These are phyloP conservation scores for Pachyseris speciosa DNA, from an alignment of 64 coral and sea anemone species.

Conservation along the genomic window DNA sequence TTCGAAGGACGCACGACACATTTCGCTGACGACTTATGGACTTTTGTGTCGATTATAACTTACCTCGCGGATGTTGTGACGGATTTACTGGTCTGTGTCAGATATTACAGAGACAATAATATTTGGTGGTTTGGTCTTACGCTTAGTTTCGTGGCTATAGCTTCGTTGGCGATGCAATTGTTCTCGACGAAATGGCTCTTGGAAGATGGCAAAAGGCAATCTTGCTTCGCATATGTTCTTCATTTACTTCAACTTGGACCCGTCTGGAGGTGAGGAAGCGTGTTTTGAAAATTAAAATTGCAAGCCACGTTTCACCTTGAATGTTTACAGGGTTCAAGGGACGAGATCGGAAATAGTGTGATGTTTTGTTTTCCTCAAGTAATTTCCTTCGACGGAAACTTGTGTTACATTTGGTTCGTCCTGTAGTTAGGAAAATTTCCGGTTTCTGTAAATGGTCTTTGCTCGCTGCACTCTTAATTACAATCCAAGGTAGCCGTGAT, in stretches of 20 bases:
- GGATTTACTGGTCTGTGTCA: conserved; percentile 44
- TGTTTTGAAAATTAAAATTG: neutral
- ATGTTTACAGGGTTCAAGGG: neutral
- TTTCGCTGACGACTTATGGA: conserved; percentile 21
- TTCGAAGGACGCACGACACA: conserved; percentile 40
- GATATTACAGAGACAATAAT: conserved; percentile 38
- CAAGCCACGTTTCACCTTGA: neutral
- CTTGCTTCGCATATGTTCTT: conserved; percentile 6
- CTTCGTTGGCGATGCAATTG: conserved; percentile 54
- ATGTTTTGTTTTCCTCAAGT: neutral
- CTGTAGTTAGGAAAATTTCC: neutral
- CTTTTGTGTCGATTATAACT: conserved; percentile 1
- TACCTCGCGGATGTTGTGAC: conserved; percentile 45
- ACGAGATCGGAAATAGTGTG: neutral
- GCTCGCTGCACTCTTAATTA: neutral
- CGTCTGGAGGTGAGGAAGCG: conserved; percentile 1
- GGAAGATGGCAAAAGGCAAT: conserved; percentile 21
- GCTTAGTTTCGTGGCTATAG: neutral
- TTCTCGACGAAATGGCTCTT: conserved; percentile 63
- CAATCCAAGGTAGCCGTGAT: neutral
- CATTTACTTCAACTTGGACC: conserved; percentile 26
- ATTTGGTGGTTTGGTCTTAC: conserved; percentile 53
- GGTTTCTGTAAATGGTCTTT: neutral
- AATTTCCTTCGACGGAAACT: neutral
- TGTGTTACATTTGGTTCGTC: neutral